Evolutionary conservation across 2,113 vertebrate genomes (phyloP), one percentile per base, ranked within the genome.

Genomic region (Forbesichthys agassizii): DNA sequence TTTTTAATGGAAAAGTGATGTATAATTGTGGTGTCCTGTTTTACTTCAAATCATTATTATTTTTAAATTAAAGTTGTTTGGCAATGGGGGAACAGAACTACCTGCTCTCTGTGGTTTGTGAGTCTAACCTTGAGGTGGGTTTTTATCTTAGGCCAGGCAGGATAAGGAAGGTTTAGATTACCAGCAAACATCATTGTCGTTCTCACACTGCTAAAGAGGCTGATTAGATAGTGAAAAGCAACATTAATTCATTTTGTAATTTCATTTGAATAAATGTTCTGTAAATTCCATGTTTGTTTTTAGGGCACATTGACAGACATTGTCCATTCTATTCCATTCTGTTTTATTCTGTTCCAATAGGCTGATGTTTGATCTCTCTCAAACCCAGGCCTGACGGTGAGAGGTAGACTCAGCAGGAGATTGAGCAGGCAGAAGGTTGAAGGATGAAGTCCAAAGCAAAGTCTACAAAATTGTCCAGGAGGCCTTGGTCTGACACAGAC

Each of bases 381-480:
- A 13, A 3, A 20, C 8, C 12, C 62, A 84, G 87, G 70, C 55
- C 61, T 46, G 11, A 48, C 74, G 59, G 58, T 52, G 73, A 65
- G 73, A 68, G 48, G 66, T 57, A 9, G 51, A 48, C 7, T 55
- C 55, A 27, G 33, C 61, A 20, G 48, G 48, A 74, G 36, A 49
- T 33, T 20, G 46, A 49, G 33, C 51, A 73, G 64, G 81, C 67
- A 51, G 73, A 62, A 54, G 63, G 63, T 64, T 54, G 65, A 88
- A 72, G 73, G 64, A 99, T 99, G 97, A 99, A 98, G 93, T 92
- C 95, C 82, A 99, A 97, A 87, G 91, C 84, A 66, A 95, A 96
- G 84, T 92, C 94, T 5, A 84, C 84, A 47, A 94, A 93, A 86
- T 76, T 84, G 53, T 90, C 86, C 77, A 87, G 89, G 65, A 91